Base-by-base conservation (phyloP, 2,113 vertebrate species). In the Gnathonemus echidnorhynchus region DNA sequence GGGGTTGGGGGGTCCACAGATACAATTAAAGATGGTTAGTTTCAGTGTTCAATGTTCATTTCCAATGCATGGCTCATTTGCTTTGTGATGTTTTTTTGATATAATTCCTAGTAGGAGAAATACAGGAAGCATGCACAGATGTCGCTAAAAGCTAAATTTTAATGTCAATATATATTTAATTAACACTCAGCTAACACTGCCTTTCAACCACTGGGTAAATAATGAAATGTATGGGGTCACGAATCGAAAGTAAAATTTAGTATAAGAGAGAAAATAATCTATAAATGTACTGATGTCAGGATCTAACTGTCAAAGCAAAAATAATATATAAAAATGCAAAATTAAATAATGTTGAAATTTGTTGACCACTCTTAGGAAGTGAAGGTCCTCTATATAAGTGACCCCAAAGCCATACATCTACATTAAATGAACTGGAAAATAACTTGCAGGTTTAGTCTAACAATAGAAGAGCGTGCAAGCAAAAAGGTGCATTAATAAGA, bases 131-230 rank as follows among this genome's bases (percentile, higher is more conserved):
- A 85, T 48, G n/a, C 80, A 42, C 8, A 21, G 27, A 31, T 35
- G 50, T 77, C 35, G 19, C 89, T 48, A 48, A 53, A 50, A 83
- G 49, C 70, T 42, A 53, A 48, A 70, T 62, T 88, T 91, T 56
- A 84, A 74, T 52, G 49, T 70, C 56, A 90, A 86, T 80, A 88
- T 90, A 10, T n/a, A 66, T 90, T 45, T 31, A 17, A 86, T 84
- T 87, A 89, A 90, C 91, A 90, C 89, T 89, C 86, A 49, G 83
- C 8, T 35, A 52, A 89, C 39, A 3, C n/a, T 53, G 88, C 31
- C 5, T 77, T 24, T 19, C 19, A 48, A 52, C n/a, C 45, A 21
- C 10, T 62, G 11, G 13, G 45, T 17, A 46, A 27, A 13, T 77
- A 7, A 49, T 19, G 24, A 17, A 49, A 74, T 88, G 62, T 88